These are phyloP conservation scores for Drosophila takahashii DNA, from an alignment of 1,140 invertebrate species.

Conservation along the genomic window DNA sequence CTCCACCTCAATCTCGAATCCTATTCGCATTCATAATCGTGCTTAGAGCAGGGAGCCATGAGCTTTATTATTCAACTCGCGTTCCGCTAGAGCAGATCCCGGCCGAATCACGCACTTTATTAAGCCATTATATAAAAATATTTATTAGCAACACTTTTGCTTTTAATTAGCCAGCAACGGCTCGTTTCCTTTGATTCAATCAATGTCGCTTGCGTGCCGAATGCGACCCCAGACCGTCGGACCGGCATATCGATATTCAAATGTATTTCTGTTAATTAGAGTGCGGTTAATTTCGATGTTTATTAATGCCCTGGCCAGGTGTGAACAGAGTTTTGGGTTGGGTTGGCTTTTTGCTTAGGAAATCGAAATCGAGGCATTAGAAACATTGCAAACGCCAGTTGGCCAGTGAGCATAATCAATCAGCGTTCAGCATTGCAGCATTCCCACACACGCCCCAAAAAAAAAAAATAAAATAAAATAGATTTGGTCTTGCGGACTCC, in stretches of 20 bases:
- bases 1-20: conserved; percentile 29
- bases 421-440: conserved; percentile 71
- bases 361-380: neutral
- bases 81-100: conserved; percentile 61
- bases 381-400: conserved; percentile 7
- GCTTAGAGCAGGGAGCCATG: conserved; percentile 44
- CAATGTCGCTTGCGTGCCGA: conserved; percentile 66
- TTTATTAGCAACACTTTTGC: conserved; percentile 69
- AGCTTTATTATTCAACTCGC: conserved; percentile 67
- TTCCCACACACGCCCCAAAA: conserved; percentile 64
- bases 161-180: conserved; percentile 68
- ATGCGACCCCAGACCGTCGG: conserved; percentile 30
- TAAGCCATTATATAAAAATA: conserved; percentile 75
- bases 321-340: conserved; percentile 58
- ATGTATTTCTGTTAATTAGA: conserved; percentile 70
- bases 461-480: conserved; percentile 7
- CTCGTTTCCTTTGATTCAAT: conserved; percentile 55
- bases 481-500: conserved; percentile 19
- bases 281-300: conserved; percentile 76
- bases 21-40: conserved; percentile 62
- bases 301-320: conserved; percentile 75
- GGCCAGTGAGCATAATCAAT: conserved; percentile 61
- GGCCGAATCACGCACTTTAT: conserved; percentile 71
- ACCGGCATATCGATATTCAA: conserved; percentile 33
- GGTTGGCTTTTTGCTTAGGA: neutral